phyloP scores from a whole-genome alignment of 2,113 vertebrate genomes.

The Periophthalmus modestus region DNA sequence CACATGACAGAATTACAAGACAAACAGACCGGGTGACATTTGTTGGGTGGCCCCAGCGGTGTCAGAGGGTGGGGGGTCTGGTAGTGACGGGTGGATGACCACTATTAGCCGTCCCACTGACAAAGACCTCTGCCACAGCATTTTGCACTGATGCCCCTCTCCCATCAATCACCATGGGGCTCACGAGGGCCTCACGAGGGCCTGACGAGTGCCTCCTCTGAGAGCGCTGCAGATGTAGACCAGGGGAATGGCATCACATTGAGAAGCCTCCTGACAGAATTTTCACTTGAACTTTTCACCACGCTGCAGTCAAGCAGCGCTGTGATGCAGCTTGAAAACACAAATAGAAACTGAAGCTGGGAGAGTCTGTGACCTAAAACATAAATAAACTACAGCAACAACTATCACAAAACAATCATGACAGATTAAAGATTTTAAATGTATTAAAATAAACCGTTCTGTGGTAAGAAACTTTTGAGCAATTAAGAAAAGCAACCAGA shows the following conservation, averaged over 20 bases:
- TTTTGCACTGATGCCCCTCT: constrained; percentile 61
- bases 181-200: constrained; percentile 38
- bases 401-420: not conserved
- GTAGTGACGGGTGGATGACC: constrained; percentile 42
- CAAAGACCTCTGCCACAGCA: constrained; percentile 59
- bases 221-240: constrained; percentile 57
- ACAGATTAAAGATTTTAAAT: not conserved
- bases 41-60: constrained; percentile 61
- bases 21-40: constrained; percentile 60
- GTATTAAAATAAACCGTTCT: not conserved
- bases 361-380: not conserved
- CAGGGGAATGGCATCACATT: constrained; percentile 54
- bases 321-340: constrained; percentile 26
- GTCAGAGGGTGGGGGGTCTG: constrained; percentile 34
- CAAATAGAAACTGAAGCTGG: constrained; percentile 9
- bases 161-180: constrained; percentile 60
- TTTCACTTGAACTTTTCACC: constrained; percentile 53
- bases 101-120: constrained; percentile 44
- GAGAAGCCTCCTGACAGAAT: constrained; percentile 51
- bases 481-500: not conserved
- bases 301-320: constrained; percentile 48
- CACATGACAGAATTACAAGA: constrained; percentile 38
- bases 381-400: not conserved
- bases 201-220: constrained; percentile 47
- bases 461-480: too few relatives aligned